Evolutionary conservation across 1,140 invertebrate species (phyloP).

Genomic region (Drosophila kohkoa): DNA sequence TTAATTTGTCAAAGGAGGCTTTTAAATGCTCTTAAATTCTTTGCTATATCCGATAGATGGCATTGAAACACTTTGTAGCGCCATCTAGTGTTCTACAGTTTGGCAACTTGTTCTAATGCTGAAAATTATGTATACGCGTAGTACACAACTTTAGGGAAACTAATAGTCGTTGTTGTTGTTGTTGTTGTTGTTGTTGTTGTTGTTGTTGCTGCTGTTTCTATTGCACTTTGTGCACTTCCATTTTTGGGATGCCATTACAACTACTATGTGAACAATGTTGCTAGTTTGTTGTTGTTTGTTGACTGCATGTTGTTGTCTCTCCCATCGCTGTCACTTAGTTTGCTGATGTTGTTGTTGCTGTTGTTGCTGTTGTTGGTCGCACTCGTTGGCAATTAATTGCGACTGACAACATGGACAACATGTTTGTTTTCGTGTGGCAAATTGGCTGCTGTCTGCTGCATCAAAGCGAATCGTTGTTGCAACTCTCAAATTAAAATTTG

Average conservation of each 20-base stretch:
- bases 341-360: conserved; percentile 20
- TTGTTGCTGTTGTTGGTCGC: conserved; percentile 25
- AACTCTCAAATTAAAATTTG: conserved; percentile 3
- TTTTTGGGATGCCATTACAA: background rate
- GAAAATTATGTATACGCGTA: background rate
- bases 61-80: too few relatives aligned
- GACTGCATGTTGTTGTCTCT: background rate
- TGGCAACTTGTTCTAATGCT: background rate
- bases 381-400: conserved; percentile 42
- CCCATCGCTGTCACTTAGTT: background rate
- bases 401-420: conserved; percentile 44
- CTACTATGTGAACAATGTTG: conserved; percentile 1
- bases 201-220: background rate
- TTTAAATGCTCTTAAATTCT: too few relatives aligned
- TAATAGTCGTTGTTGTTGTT: conserved; percentile 22
- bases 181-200: conserved; percentile 23
- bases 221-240: conserved; percentile 6
- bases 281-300: conserved; percentile 3
- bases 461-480: conserved; percentile 20
- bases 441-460: conserved; percentile 27
- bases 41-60: too few relatives aligned
- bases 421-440: conserved; percentile 32
- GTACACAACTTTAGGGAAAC: background rate
- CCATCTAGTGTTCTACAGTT: background rate
- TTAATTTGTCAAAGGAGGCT: too few relatives aligned